These are phyloP conservation scores for Oreochromis spilurus DNA, from an alignment of 2,113 vertebrate genomes.

Conservation along the genomic window DNA sequence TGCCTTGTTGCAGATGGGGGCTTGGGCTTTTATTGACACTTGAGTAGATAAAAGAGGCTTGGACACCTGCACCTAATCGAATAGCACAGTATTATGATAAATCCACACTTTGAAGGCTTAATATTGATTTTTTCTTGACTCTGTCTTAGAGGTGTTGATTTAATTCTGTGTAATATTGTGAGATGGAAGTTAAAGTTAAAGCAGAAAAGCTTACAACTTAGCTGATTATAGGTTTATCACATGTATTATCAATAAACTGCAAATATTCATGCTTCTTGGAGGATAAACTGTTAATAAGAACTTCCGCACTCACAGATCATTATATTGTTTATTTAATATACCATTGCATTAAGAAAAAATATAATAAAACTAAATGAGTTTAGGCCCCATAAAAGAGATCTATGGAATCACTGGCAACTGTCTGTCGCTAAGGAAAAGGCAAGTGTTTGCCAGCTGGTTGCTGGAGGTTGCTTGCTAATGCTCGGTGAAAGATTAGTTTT, in stretches of 20 bases:
- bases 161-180: background rate
- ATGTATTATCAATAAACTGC: background rate
- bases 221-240: background rate
- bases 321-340: background rate
- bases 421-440: background rate
- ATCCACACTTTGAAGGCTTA: background rate
- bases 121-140: background rate
- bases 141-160: background rate
- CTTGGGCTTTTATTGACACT: background rate
- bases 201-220: background rate
- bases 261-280: background rate
- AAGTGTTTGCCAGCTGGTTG: background rate
- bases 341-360: background rate
- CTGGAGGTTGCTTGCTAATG: background rate
- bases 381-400: background rate
- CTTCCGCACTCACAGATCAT: background rate
- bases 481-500: background rate
- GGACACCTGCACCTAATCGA: background rate
- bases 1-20: slow-evolving; percentile 3
- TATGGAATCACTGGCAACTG: background rate
- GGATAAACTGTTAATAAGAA: background rate
- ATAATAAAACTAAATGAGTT: background rate
- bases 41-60: background rate
- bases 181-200: background rate
- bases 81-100: background rate